Base-by-base conservation (phyloP, 2,113 vertebrate genomes). In the Hassar affinis region DNA sequence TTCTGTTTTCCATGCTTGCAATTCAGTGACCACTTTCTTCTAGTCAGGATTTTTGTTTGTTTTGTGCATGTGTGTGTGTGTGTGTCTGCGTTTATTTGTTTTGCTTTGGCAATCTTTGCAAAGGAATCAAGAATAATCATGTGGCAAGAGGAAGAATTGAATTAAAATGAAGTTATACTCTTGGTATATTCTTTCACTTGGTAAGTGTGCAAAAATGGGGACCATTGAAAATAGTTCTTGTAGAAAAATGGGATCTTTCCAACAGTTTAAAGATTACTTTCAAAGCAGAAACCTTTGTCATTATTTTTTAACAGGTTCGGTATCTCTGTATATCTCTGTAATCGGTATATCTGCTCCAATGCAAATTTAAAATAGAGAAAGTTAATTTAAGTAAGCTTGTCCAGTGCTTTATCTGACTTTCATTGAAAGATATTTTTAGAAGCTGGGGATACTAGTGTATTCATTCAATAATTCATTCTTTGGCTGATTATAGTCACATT, bases 391-490 rank as follows among this genome's bases (percentile, higher is more conserved):
- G 27, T 30, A n/a, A n/a, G 27, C 17, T 17, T 38, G 33, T 35
- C 62, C 1, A 25, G 12, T 45, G 69, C 14, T 15, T 49, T 74
- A 74, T 51, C 69, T 74, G 45, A 47, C 42, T 27, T 72, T 72
- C 5, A 51, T 10, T n/a, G 20, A 27, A 49, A 8, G 1, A 10
- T 75, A 33, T 52, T 52, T 75, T 52, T 18, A 75, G 27, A 52
- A 52, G n/a, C 11, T 20, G 8, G 15, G 25, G n/a, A 33, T 52
- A 20, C 27, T 1, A 10, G 30, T 22, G 51, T 49, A 49, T 64
- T 80, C 61, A 66, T 52, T 35, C 66, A 14, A 72, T 68, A 47
- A 59, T 57, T 64, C 71, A 80, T 52, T 71, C 17, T 78, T 27
- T 81, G 47, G 74, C n/a, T 51, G 17, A 78, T 71, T 38, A 54